These are phyloP conservation scores for Globia sparganii DNA, from an alignment of 2,888 invertebrate species.

Conservation along the genomic window DNA sequence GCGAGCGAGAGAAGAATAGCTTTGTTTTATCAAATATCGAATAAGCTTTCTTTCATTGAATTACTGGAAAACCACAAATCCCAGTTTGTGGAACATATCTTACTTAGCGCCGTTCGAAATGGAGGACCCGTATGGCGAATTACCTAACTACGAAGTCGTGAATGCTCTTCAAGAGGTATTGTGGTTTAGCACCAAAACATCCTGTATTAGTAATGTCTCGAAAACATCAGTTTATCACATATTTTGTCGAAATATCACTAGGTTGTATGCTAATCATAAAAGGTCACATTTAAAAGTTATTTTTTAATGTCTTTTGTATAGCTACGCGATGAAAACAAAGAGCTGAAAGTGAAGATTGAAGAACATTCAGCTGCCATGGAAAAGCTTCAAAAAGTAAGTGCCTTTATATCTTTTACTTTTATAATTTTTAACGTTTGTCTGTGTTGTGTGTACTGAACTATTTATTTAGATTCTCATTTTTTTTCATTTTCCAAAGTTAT, in stretches of 20 bases:
- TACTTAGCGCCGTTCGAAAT: constrained; percentile 61
- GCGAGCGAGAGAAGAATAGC: not conserved
- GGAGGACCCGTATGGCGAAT: constrained; percentile 82
- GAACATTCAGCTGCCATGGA: constrained; percentile 75
- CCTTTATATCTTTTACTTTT: not conserved
- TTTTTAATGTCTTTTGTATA: constrained; percentile 66
- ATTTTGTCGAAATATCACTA: not conserved
- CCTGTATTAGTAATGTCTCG: constrained; percentile 37
- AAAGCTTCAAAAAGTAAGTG: constrained; percentile 84
- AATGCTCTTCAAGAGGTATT: constrained; percentile 79
- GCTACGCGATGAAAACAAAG: constrained; percentile 82
- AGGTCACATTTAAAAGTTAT: not conserved
- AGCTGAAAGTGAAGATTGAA: constrained; percentile 79
- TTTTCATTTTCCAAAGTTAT: rapidly evolving
- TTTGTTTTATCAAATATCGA: not conserved
- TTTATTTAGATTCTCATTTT: not conserved
- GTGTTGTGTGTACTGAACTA: not conserved
- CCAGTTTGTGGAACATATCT: not conserved
- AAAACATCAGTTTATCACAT: not conserved
- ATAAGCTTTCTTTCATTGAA: not conserved
- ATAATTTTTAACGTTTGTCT: not conserved
- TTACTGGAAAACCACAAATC: constrained; percentile 1
- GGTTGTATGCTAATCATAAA: not conserved
- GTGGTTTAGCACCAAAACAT: constrained; percentile 82
- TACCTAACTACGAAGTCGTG: constrained; percentile 84